Evolutionary conservation across 2,888 invertebrate genomes (phyloP).

Genomic region (Melipona beecheii): DNA sequence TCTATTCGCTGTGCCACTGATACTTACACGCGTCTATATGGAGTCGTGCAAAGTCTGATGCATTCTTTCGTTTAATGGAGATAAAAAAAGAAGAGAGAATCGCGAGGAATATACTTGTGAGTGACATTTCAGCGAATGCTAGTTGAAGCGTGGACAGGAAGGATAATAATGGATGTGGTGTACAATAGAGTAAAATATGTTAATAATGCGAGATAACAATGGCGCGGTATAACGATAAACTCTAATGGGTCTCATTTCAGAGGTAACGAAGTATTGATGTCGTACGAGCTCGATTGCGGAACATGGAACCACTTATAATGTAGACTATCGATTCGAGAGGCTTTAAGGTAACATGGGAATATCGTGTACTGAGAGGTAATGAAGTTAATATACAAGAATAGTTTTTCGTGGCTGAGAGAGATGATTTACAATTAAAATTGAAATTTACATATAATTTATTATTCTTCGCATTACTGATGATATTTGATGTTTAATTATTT

Average conservation of each 20-base stretch:
- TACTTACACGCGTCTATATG: too few relatives aligned
- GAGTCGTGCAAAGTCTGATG: background rate
- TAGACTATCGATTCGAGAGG: conserved; percentile 2
- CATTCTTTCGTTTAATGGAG: background rate
- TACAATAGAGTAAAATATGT: background rate
- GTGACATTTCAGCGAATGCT: background rate
- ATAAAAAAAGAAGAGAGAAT: too few relatives aligned
- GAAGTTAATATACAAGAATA: background rate
- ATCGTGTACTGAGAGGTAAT: background rate
- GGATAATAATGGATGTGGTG: background rate
- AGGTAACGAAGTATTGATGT: background rate
- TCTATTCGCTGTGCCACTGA: background rate
- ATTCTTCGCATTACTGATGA: background rate
- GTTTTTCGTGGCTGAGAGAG: background rate
- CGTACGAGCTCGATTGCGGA: background rate
- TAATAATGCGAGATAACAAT: background rate
- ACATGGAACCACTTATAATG: background rate
- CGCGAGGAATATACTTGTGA: background rate
- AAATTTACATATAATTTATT: background rate
- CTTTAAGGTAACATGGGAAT: background rate
- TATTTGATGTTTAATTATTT: background rate
- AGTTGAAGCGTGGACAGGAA: background rate
- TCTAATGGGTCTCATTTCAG: background rate
- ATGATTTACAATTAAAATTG: background rate
- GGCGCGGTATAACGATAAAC: background rate